Conservation (phyloP, 2,113 vertebrate species). For the Elephas maximus region DNA sequence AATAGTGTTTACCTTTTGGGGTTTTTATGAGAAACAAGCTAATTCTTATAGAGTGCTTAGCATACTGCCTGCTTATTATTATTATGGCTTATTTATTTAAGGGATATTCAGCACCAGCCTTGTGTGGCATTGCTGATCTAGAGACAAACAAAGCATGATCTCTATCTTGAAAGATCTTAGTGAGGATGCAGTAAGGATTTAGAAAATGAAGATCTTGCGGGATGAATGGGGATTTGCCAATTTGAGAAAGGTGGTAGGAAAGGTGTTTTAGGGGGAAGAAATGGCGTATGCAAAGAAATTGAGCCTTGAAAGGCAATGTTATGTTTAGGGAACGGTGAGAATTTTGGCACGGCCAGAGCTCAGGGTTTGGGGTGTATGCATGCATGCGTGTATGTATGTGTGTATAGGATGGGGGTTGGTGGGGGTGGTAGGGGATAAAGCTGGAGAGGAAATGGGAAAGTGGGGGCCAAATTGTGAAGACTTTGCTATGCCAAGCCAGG, state of each 20-base stretch:
- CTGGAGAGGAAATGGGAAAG: neutral
- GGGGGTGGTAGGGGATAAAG: neutral
- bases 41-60: neutral
- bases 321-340: neutral
- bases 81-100: neutral
- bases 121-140: neutral
- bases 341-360: neutral
- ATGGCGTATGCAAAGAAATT: neutral
- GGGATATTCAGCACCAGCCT: accelerated
- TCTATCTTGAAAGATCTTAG: neutral
- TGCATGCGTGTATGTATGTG: accelerated
- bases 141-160: neutral
- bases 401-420: neutral
- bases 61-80: neutral
- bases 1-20: neutral
- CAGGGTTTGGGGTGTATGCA: accelerated
- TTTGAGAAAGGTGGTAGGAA: neutral
- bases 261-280: neutral
- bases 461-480: neutral
- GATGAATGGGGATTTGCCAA: neutral
- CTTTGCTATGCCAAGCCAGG: no score
- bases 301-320: neutral
- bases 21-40: no score
- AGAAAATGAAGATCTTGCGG: neutral
- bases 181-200: neutral